Evolutionary conservation across 2,113 vertebrate genomes (phyloP), one percentile per base, ranked within the genome.

Genomic region (Lepus timidus): DNA sequence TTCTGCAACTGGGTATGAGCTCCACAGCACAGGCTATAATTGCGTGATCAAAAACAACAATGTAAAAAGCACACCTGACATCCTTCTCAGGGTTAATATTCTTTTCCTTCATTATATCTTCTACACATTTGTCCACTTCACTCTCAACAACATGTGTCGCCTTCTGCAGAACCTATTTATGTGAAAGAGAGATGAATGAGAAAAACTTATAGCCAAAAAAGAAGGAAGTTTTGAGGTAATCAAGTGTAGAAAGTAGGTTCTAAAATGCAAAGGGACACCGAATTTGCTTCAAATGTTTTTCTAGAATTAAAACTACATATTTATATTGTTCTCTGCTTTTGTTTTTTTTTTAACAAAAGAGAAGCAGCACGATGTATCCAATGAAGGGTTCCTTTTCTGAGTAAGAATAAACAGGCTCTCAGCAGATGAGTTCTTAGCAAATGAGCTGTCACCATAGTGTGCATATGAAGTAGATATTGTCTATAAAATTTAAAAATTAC

Each of bases 101-200:
- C 98, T 99, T 99, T 94, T 98, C 99, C 95, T 98, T 98, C 98
- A 99, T 99, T 88, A 99, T 98, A 82, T 98, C 97, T 44, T 94
- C 96, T 89, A 99, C 98, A 95, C 97, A 98, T 73, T 96, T 97
- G 88, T 99, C 98, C 94, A 99, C 97, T 71, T 98, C 95, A 58
- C 96, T 98, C 95, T 98, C 98, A 67, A 95, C 97, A 83, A 96
- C 96, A 13, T 96, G 83, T 86, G 99, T 97, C 5, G 99, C 98
- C 62, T 95, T 97, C 98, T 98, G 99, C 95, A 99, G 98, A 92
- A 99, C 97, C 99, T 99, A 78, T 79, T 36, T 64, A 70, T 67
- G 68, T 67, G 13, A 95, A 29, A 96, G 16, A 87, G 88, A 98
- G 61, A 5, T 44, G 58, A 74, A 49, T 96, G 73, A 84, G 94